Evolutionary conservation across 2,113 vertebrate genomes (phyloP).

Genomic region (Hemicordylus capensis): DNA sequence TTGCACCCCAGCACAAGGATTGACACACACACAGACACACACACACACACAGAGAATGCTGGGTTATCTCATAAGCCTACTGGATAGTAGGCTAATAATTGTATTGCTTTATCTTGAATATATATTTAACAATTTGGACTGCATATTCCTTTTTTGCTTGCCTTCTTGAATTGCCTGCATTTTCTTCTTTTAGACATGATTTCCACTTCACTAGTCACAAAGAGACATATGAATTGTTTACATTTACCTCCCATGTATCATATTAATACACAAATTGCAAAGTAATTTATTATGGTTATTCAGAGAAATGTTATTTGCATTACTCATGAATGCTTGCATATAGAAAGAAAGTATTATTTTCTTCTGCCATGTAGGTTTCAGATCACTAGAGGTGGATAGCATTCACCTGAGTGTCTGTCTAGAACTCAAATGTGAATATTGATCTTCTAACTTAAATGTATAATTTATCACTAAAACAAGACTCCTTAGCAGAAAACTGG

Average conservation of each 20-base stretch:
- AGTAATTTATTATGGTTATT: neutral
- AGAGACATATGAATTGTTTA: fast-evolving
- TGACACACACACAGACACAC: too few relatives aligned
- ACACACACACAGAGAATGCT: too few relatives aligned
- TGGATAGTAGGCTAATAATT: too few relatives aligned
- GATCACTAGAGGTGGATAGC: neutral
- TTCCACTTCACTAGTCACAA: neutral
- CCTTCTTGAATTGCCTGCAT: neutral
- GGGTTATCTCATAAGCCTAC: too few relatives aligned
- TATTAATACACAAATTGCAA: neutral
- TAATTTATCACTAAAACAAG: neutral
- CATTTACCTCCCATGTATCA: neutral
- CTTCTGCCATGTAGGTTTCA: fast-evolving
- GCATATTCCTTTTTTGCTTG: neutral
- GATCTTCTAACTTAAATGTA: neutral
- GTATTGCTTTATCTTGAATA: neutral
- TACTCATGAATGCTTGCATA: neutral
- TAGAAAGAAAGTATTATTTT: neutral
- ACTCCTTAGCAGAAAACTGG: neutral
- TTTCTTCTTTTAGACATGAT: neutral
- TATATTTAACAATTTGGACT: neutral
- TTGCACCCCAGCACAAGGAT: too few relatives aligned
- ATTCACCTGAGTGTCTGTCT: neutral
- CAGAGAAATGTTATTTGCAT: neutral
- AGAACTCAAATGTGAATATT: neutral